Conservation (phyloP, 2,113 vertebrate species). For the Semicossyphus pulcher region DNA sequence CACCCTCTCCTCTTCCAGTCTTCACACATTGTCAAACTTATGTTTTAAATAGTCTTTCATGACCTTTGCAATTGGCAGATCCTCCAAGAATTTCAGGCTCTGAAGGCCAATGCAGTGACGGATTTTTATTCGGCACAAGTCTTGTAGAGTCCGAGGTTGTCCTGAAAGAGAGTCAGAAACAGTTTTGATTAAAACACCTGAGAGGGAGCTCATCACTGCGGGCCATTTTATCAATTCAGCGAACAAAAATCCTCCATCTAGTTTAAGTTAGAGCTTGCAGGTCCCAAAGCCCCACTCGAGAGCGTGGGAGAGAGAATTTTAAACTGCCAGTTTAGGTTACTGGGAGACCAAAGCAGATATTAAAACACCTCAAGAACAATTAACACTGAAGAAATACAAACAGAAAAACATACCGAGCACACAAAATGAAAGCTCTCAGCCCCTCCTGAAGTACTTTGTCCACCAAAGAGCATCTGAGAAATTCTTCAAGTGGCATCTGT, state of each 20-base stretch:
- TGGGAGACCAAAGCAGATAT: no score
- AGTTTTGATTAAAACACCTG: background rate
- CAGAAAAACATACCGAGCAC: no score
- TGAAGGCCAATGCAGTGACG: conserved; percentile 98
- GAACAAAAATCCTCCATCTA: background rate
- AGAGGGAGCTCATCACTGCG: background rate
- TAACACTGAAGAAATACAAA: no score
- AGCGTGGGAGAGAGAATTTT: no score
- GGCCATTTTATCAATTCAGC: background rate
- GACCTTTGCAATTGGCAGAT: conserved; percentile 97
- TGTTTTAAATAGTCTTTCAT: conserved; percentile 99
- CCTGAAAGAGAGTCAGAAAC: conserved; percentile 81
- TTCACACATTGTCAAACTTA: conserved; percentile 96
- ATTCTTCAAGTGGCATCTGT: no score
- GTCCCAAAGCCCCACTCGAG: no score
- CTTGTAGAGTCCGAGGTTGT: conserved; percentile 95
- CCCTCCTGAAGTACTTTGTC: no score
- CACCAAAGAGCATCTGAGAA: no score
- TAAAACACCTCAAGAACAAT: no score
- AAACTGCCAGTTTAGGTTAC: no score
- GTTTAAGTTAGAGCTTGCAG: no score
- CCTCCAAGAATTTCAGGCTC: conserved; percentile 94
- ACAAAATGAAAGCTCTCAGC: no score
- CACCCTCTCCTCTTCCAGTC: background rate
- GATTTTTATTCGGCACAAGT: conserved; percentile 98